These are phyloP conservation scores for Villa cingulata DNA, from an alignment of 2,888 invertebrate genomes.

Conservation along the genomic window DNA sequence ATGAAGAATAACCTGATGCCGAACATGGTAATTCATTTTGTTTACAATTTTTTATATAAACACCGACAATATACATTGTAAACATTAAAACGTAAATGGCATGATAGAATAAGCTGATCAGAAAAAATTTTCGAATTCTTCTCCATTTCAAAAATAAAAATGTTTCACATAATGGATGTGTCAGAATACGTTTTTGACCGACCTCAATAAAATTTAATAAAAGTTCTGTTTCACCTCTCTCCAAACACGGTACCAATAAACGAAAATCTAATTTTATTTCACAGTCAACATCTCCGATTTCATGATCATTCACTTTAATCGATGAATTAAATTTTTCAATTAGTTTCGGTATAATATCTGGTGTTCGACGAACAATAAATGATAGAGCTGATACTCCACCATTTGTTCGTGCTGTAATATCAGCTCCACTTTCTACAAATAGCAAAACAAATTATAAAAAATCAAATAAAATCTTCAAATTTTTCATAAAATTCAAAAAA, in stretches of 20 bases:
- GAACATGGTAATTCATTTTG: slow-evolving; percentile 21
- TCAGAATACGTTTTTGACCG: slow-evolving; percentile 62
- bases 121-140: slow-evolving; percentile 66
- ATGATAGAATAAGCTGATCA: slow-evolving; percentile 64
- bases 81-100: slow-evolving; percentile 60
- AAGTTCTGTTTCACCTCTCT: slow-evolving; percentile 55
- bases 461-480: background rate
- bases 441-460: background rate
- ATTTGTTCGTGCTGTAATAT: slow-evolving; percentile 65
- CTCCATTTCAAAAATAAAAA: slow-evolving; percentile 75
- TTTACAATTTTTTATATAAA: slow-evolving; percentile 29
- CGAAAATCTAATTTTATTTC: slow-evolving; percentile 57
- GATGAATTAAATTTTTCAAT: slow-evolving; percentile 58
- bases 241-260: slow-evolving; percentile 45
- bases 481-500: slow-evolving; percentile 3
- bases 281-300: slow-evolving; percentile 74
- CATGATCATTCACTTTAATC: slow-evolving; percentile 67
- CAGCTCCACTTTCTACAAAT: slow-evolving; percentile 55
- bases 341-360: slow-evolving; percentile 62
- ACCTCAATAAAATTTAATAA: slow-evolving; percentile 62
- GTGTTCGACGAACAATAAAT: slow-evolving; percentile 71
- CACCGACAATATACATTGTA: slow-evolving; percentile 56
- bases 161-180: slow-evolving; percentile 74
- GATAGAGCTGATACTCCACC: slow-evolving; percentile 68
- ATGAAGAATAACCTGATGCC: slow-evolving; percentile 25